Evolutionary conservation across 2,113 vertebrate genomes (phyloP).

Genomic region (Nothobranchius furzeri): DNA sequence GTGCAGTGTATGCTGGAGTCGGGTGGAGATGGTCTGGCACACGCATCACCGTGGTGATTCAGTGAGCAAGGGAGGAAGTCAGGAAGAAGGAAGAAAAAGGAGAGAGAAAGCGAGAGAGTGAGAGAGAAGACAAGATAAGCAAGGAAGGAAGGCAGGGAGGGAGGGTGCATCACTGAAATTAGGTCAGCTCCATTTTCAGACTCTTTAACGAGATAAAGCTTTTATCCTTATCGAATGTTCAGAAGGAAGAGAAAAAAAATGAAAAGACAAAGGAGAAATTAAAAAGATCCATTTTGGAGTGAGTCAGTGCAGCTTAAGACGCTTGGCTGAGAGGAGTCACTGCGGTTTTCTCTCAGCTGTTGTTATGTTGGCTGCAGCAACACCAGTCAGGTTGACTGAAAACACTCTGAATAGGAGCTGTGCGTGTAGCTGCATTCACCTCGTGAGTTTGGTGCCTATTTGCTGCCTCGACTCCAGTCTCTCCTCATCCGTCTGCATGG

Average conservation of each 20-base stretch:
- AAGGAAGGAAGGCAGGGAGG: constrained; percentile 12
- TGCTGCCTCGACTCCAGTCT: constrained; percentile 94
- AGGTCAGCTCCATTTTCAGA: constrained; percentile 76
- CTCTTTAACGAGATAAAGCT: constrained; percentile 63
- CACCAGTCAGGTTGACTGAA: constrained; percentile 11
- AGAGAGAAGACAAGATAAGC: constrained; percentile 41
- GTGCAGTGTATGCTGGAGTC: constrained; percentile 57
- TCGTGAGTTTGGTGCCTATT: constrained; percentile 96
- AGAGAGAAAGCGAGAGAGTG: constrained; percentile 23
- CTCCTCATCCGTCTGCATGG: constrained; percentile 95
- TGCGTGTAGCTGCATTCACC: constrained; percentile 74
- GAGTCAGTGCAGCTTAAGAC: constrained; percentile 31
- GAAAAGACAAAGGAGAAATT: constrained; percentile 23
- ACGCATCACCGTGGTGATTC: constrained; percentile 76
- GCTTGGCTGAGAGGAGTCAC: constrained; percentile 11
- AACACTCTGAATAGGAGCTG: background rate
- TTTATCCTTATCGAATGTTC: constrained; percentile 55
- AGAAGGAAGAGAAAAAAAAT: constrained; percentile 26
- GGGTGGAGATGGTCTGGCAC: constrained; percentile 70
- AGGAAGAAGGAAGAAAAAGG: constrained; percentile 51
- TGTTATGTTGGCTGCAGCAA: background rate
- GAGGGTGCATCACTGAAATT: constrained; percentile 64
- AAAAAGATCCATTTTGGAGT: constrained; percentile 28
- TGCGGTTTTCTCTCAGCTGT: background rate
- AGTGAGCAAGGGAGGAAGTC: constrained; percentile 69